Evolutionary conservation across 2,888 invertebrate genomes (phyloP).

Genomic region (Drosophila testacea): DNA sequence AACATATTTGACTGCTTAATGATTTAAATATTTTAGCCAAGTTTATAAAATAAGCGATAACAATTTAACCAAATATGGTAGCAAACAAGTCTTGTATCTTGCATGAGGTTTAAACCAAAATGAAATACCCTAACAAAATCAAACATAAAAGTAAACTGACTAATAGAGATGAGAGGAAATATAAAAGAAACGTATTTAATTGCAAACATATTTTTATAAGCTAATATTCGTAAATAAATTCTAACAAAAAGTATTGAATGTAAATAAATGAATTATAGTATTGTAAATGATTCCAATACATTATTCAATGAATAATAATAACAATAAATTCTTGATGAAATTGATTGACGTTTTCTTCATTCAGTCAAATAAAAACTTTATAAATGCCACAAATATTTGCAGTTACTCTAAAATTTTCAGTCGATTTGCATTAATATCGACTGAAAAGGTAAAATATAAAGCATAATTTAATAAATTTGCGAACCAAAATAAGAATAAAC

Average conservation of each 20-base stretch:
- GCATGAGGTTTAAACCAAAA: not conserved
- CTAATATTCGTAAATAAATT: no score
- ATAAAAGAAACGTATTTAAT: not conserved
- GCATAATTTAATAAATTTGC: slow-evolving; percentile 69
- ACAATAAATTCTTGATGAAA: not conserved
- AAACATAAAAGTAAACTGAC: not conserved
- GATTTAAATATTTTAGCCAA: slow-evolving; percentile 65
- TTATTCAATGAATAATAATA: not conserved
- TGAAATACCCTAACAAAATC: not conserved
- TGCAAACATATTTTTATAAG: not conserved
- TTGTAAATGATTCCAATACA: not conserved
- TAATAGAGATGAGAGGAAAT: not conserved
- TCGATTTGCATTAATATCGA: slow-evolving; percentile 12
- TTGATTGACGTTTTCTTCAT: not conserved
- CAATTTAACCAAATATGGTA: slow-evolving; percentile 60
- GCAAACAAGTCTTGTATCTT: not conserved
- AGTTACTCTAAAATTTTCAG: not conserved
- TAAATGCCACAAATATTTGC: not conserved
- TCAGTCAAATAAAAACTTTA: not conserved
- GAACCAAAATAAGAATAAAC: slow-evolving; percentile 40
- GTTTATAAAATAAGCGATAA: slow-evolving; percentile 52
- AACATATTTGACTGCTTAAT: slow-evolving; percentile 58
- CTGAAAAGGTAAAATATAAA: slow-evolving; percentile 51
- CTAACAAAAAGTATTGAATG: not conserved
- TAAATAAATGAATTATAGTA: not conserved